Percentiles rank a stretch among this genome's conserved stretches.
These are phyloP conservation scores for Cristatella mucedo DNA, from an alignment of 2,888 invertebrate species.

Conservation along the genomic window DNA sequence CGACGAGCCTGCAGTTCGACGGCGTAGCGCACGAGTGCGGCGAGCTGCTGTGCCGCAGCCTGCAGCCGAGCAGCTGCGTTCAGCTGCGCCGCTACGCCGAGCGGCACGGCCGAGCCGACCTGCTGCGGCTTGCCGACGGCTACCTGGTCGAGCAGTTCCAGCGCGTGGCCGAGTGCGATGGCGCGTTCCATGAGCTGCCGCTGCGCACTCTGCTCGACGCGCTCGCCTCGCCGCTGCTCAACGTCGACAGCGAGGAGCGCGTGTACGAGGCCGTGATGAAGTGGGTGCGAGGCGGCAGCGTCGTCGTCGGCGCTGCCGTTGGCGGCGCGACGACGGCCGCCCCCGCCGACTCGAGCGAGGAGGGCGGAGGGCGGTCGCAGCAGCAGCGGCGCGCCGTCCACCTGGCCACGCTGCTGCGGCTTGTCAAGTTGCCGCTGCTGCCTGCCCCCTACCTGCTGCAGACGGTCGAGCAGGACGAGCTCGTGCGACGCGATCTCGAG, in stretches of 20 bases:
- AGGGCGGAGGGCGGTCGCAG: conserved; percentile 21
- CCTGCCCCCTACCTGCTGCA: conserved; percentile 31
- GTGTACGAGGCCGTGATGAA: conserved; percentile 38
- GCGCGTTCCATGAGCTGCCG: conserved; percentile 29
- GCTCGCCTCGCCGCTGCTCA: conserved; percentile 25
- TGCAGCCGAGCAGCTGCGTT: conserved; percentile 39
- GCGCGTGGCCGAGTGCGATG: conserved; percentile 24
- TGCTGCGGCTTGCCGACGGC: conserved; percentile 28
- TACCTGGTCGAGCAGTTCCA: conserved; percentile 31
- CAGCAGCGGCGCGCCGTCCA: no score
- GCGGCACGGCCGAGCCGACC: conserved; percentile 32
- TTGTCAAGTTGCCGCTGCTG: conserved; percentile 37
- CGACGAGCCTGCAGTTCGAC: conserved; percentile 40
- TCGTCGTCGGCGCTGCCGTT: no score
- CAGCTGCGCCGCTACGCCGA: conserved; percentile 39
- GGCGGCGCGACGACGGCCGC: no score
- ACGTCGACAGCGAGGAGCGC: conserved; percentile 25
- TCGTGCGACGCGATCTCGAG: conserved; percentile 25
- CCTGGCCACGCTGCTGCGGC: conserved; percentile 25
- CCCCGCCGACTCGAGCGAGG: no score
- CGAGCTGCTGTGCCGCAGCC: conserved; percentile 38
- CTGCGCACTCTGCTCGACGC: conserved; percentile 24
- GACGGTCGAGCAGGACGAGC: conserved; percentile 28
- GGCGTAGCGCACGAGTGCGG: conserved; percentile 38
- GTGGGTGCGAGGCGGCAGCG: conserved; percentile 40